Percentiles rank a stretch among this genome's conserved stretches.
Evolutionary conservation across 2,113 vertebrate genomes (phyloP).

Genomic region (Etheostoma spectabile): DNA sequence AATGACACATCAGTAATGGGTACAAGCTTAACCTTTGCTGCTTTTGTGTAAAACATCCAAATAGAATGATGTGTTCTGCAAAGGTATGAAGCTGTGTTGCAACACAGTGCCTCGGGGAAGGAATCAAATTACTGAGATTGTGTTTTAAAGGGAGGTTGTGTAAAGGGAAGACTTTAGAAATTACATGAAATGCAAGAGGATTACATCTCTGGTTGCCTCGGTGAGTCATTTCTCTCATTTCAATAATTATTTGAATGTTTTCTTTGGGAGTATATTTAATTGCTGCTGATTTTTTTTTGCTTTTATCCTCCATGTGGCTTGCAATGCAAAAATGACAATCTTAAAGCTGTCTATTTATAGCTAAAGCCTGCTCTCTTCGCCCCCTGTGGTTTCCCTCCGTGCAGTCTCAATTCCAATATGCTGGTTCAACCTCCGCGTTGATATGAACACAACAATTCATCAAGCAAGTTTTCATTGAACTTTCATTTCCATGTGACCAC

Average conservation of each 20-base stretch:
- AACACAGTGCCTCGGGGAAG: constrained; percentile 31
- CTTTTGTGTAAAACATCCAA: constrained; percentile 13
- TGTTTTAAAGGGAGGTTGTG: constrained; percentile 10
- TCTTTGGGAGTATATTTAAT: constrained; percentile 13
- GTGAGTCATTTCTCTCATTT: constrained; percentile 27
- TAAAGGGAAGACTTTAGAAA: neutral
- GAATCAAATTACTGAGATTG: constrained; percentile 15
- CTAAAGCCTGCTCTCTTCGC: constrained; percentile 8
- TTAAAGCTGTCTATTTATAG: constrained; percentile 51
- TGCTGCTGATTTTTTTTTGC: neutral
- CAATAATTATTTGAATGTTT: constrained; percentile 34
- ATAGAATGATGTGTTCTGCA: constrained; percentile 22
- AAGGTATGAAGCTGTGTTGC: constrained; percentile 21
- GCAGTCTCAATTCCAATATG: constrained; percentile 47
- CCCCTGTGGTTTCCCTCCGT: constrained; percentile 1
- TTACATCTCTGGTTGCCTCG: constrained; percentile 14
- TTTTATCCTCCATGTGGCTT: constrained; percentile 5
- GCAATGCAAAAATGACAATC: constrained; percentile 6
- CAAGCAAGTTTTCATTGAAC: constrained; percentile 49
- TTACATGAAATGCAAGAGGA: constrained; percentile 25
- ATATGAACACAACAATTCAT: constrained; percentile 52
- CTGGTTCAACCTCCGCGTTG: constrained; percentile 26
- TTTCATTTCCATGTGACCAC: constrained; percentile 61
- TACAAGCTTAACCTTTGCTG: constrained; percentile 52
- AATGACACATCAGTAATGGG: constrained; percentile 62